Evolutionary conservation across 2,797 vertebrate species (phyloP).

Genomic region (Cuculus canorus): DNA sequence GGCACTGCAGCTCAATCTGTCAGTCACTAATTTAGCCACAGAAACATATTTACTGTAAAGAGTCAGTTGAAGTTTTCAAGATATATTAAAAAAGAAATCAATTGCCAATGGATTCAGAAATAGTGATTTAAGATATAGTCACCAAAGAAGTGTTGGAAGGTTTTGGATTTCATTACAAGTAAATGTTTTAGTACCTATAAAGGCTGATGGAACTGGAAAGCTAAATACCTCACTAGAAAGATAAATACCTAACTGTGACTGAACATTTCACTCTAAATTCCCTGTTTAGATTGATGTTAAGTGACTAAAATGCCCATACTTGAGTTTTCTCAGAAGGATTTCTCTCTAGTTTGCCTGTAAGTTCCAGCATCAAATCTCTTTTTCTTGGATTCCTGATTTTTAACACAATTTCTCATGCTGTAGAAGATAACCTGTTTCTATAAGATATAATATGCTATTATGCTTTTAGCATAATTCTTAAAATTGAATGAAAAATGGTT

Average conservation of each 20-base stretch:
- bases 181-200: not conserved
- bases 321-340: not conserved
- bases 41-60: not conserved
- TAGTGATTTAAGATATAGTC: not conserved
- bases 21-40: not conserved
- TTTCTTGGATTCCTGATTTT: not conserved
- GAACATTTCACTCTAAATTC: not conserved
- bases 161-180: not conserved
- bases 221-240: not conserved
- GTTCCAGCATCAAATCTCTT: not conserved
- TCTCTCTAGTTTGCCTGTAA: not conserved
- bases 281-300: not conserved
- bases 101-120: not conserved
- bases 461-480: not conserved
- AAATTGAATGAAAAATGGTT: not conserved
- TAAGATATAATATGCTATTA: not conserved
- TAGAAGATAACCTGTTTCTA: not conserved
- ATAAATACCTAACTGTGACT: not conserved
- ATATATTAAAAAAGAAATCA: not conserved
- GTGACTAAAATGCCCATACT: not conserved
- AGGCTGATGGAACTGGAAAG: not conserved
- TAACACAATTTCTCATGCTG: not conserved
- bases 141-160: not conserved
- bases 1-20: not conserved
- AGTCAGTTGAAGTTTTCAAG: not conserved